Percentiles rank a stretch among this genome's conserved stretches.
Conservation (phyloP, 2,888 invertebrate genomes). For the Gymnocheta viridis region DNA sequence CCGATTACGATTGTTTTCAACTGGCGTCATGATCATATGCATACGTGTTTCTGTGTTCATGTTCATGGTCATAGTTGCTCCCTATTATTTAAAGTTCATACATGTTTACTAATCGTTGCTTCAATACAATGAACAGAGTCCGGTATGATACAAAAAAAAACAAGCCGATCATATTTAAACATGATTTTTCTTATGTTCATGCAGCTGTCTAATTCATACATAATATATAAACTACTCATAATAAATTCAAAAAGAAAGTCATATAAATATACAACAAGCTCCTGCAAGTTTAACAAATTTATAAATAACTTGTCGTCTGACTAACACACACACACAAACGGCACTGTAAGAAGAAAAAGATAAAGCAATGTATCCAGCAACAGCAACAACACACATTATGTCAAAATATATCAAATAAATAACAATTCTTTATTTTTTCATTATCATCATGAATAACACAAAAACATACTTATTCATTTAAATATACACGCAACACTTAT, state of each 20-base stretch:
- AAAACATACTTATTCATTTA: not conserved
- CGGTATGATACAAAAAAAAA: too few species aligned
- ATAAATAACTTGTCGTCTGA: conserved; percentile 21
- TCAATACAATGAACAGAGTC: too few species aligned
- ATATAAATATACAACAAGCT: not conserved
- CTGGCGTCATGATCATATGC: too few species aligned
- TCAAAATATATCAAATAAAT: conserved; percentile 46
- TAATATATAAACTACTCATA: too few species aligned
- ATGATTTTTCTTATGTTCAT: too few species aligned
- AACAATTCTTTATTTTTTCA: not conserved
- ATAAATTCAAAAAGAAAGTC: not conserved
- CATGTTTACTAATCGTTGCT: too few species aligned
- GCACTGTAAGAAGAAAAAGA: not conserved
- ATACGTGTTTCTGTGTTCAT: too few species aligned
- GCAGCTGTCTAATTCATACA: too few species aligned
- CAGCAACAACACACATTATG: conserved; percentile 14
- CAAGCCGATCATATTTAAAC: too few species aligned
- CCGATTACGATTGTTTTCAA: too few species aligned
- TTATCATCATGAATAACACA: conserved; percentile 17
- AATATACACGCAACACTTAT: not conserved
- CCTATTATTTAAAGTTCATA: too few species aligned
- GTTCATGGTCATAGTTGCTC: too few species aligned
- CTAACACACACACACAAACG: not conserved
- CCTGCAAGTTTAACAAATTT: conserved; percentile 25
- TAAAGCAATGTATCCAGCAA: not conserved